These are phyloP conservation scores for Steinernema feltiae DNA, from an alignment of 1,140 invertebrate genomes.

Conservation along the genomic window DNA sequence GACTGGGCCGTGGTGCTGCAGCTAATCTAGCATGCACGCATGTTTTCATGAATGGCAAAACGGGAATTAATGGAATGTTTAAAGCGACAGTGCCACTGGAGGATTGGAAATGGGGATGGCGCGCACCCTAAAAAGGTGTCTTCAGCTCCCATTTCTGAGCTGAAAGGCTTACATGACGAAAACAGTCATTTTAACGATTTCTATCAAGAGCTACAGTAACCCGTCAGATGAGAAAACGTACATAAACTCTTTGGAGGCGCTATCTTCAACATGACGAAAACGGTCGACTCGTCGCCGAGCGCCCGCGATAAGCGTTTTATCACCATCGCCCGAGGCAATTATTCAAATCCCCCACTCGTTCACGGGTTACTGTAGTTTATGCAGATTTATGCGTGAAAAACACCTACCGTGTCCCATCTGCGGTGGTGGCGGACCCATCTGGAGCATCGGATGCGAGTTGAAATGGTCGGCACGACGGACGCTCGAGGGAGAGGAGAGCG, in stretches of 20 bases:
- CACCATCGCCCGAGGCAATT: neutral
- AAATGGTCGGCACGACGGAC: neutral
- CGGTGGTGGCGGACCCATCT: constrained; percentile 1
- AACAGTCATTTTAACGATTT: neutral
- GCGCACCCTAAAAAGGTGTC: neutral
- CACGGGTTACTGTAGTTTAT: neutral
- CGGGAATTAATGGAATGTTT: no score
- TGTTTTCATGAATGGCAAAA: no score
- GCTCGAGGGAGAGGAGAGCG: neutral
- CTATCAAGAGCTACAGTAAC: neutral
- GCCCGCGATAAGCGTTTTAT: neutral
- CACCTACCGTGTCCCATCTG: neutral
- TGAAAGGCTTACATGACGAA: neutral
- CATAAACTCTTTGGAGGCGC: constrained; percentile 8
- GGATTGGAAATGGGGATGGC: neutral
- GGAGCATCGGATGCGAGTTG: neutral
- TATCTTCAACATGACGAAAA: constrained; percentile 12
- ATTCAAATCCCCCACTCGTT: neutral
- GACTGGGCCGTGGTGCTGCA: no score
- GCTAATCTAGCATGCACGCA: no score
- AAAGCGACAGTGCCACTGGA: no score
- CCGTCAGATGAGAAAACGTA: neutral
- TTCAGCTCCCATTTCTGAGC: no score
- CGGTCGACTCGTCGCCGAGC: neutral
- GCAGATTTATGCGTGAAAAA: neutral